Evolutionary conservation across 2,113 vertebrate genomes (phyloP), one percentile per base, ranked within the genome.

Genomic region (Datnioides undecimradiatus): DNA sequence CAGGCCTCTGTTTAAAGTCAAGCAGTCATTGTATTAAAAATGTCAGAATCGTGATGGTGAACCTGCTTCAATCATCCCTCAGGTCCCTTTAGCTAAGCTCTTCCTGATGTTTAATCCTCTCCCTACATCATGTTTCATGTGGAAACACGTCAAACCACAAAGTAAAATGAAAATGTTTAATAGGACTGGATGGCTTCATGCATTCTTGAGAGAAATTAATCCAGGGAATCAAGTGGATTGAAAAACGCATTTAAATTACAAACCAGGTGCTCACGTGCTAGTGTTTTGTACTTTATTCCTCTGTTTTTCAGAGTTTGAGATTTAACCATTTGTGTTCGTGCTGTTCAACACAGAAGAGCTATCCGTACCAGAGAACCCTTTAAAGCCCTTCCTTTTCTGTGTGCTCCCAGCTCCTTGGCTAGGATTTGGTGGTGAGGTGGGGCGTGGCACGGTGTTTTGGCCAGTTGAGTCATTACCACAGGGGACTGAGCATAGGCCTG

Each of bases 391-490:
- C 5, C 55, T 45, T 75, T 46, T 62, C 66, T 68, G 46, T n/a
- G 51, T 45, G 55, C 46, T 40, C 48, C 73, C 57, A 64, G 58
- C 55, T 17, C 63, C 79, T 79, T 70, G 86, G 76, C 69, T 6
- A 34, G 62, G 58, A 31, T 71, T 54, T 73, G 79, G 86, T 14
- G 19, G 80, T 8, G 45, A 51, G 46, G 65, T 63, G 79, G 88
- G 90, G 89, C 23, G 90, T 64, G 84, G 84, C 73, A 27, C 48
- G 5, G 57, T 79, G 86, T 88, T 86, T 79, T 86, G 88, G 76
- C 73, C 80, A 7, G 48, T 66, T 87, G 80, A 91, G 88, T 91
- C 87, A 88, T 87, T 46, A 82, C 86, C 92, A 83, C 87, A 87
- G 69, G 49, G 83, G 85, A 82, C 78, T n/a, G 80, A 80, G 80